Conservation (phyloP, 2,797 vertebrate species). For the Alectoris magna region DNA sequence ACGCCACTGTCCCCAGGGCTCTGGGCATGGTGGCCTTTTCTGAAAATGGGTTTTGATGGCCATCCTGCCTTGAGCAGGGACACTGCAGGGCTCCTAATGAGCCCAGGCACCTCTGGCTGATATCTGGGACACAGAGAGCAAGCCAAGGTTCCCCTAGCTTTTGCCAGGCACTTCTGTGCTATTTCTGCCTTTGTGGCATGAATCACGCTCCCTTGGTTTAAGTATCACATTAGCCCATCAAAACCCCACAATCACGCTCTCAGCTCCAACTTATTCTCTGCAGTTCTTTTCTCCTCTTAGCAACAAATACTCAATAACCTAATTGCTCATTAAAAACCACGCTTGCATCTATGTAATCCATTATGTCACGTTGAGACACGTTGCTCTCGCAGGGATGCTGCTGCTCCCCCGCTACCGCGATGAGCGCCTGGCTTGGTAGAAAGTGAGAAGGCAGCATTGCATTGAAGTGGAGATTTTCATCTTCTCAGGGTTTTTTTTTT, state of each 20-base stretch:
- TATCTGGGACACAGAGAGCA: neutral
- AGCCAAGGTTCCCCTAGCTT: neutral
- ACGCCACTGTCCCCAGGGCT: neutral
- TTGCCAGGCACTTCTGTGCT: neutral
- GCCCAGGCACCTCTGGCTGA: rapidly evolving
- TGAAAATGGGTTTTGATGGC: rapidly evolving
- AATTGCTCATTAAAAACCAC: slow-evolving; percentile 66
- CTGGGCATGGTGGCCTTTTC: neutral
- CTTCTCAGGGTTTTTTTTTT: slow-evolving; percentile 61
- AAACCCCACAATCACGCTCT: neutral
- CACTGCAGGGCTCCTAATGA: neutral
- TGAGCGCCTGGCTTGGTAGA: slow-evolving; percentile 21
- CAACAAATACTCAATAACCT: slow-evolving; percentile 73
- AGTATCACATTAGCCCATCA: neutral
- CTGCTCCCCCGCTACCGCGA: slow-evolving; percentile 25
- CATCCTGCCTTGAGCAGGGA: neutral
- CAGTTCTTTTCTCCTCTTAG: slow-evolving; percentile 52
- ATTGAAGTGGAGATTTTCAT: slow-evolving; percentile 77
- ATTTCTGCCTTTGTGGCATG: neutral
- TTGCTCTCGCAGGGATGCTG: neutral
- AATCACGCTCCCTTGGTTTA: neutral
- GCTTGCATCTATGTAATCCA: neutral
- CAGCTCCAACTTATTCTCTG: slow-evolving; percentile 40
- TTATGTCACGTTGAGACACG: slow-evolving; percentile 1
- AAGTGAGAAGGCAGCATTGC: slow-evolving; percentile 62